Evolutionary conservation across 2,797 vertebrate genomes (phyloP).

Genomic region (Oreortyx pictus): DNA sequence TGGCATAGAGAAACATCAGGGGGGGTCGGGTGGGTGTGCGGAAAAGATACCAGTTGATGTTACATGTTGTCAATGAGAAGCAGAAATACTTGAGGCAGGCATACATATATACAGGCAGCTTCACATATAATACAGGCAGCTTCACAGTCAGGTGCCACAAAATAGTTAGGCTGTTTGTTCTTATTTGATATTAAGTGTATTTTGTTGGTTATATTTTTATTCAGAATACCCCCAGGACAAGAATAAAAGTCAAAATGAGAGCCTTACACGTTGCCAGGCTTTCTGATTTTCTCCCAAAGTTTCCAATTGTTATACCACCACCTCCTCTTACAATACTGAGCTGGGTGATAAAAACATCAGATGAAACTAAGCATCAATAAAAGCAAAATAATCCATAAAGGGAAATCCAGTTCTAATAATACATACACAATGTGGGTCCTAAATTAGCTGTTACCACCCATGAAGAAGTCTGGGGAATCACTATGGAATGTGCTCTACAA

Average conservation of each 20-base stretch:
- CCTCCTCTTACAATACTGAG: neutral
- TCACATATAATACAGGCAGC: neutral
- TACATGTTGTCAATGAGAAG: neutral
- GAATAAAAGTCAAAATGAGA: conserved; percentile 38
- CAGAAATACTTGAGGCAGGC: conserved; percentile 1
- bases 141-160: neutral
- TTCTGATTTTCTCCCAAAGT: neutral
- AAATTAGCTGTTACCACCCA: neutral
- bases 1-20: no score
- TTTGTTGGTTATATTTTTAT: conserved; percentile 32
- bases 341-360: conserved; percentile 51
- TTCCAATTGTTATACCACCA: neutral
- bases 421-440: neutral
- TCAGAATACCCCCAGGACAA: conserved; percentile 33
- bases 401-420: conserved; percentile 34
- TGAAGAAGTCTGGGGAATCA: neutral
- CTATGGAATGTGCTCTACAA: neutral
- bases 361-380: conserved; percentile 52
- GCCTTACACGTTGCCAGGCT: neutral
- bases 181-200: neutral
- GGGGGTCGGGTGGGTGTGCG: no score
- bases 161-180: conserved; percentile 2
- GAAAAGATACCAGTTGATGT: neutral
- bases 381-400: conserved; percentile 41
- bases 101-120: neutral